Evolutionary conservation across 2,113 vertebrate species (phyloP).

Genomic region (Cathartes aura): DNA sequence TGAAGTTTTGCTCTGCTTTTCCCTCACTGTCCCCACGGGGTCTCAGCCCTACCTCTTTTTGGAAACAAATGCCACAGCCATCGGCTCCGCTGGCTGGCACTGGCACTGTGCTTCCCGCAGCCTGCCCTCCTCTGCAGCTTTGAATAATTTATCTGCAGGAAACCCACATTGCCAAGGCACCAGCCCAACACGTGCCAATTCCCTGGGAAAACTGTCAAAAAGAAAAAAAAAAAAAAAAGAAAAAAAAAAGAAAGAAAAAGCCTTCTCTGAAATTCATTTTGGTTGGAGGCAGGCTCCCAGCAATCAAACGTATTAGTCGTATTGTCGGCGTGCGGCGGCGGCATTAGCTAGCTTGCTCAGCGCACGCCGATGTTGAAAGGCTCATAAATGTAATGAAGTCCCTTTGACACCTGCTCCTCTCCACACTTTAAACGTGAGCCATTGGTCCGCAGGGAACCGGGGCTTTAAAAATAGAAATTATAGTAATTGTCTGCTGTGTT

Average conservation of each 20-base stretch:
- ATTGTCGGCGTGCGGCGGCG: slow-evolving; percentile 73
- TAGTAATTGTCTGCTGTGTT: slow-evolving; percentile 76
- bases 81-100: neutral
- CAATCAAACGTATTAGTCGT: slow-evolving; percentile 76
- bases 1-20: neutral
- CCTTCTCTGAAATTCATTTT: slow-evolving; percentile 70
- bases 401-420: slow-evolving; percentile 91
- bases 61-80: neutral
- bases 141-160: slow-evolving; percentile 81
- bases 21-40: neutral
- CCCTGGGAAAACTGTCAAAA: slow-evolving; percentile 58
- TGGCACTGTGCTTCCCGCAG: neutral
- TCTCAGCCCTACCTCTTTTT: neutral
- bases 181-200: slow-evolving; percentile 74
- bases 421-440: slow-evolving; percentile 76
- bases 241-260: neutral
- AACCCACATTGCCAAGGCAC: slow-evolving; percentile 75
- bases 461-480: slow-evolving; percentile 74
- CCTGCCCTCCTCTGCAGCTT: slow-evolving; percentile 39
- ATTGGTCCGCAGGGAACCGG: slow-evolving; percentile 61
- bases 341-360: slow-evolving; percentile 46
- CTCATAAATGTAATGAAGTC: slow-evolving; percentile 78
- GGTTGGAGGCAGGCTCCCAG: slow-evolving; percentile 64
- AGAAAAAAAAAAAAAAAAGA: neutral
- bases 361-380: slow-evolving; percentile 55